Conservation (phyloP, 2,797 vertebrate species). For the Tenualosa thibaudeaui region DNA sequence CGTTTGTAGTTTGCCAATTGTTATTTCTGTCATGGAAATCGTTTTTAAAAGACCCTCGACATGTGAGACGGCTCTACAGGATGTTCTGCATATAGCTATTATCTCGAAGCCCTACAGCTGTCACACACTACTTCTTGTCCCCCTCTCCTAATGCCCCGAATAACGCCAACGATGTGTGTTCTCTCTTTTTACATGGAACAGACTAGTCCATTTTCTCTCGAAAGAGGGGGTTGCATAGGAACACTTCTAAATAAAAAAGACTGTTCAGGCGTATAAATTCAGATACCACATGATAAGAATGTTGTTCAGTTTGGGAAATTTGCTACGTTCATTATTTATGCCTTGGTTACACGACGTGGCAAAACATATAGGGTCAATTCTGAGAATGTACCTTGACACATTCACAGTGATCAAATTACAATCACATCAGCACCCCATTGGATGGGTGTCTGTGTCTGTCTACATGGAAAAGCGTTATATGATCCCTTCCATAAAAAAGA, state of each 20-base stretch:
- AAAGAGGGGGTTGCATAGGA: neutral
- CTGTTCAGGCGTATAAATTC: neutral
- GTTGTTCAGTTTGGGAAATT: neutral
- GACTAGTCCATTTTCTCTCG: slow-evolving; percentile 56
- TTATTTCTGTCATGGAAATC: neutral
- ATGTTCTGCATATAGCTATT: neutral
- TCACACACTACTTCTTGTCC: neutral
- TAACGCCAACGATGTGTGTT: slow-evolving; percentile 51
- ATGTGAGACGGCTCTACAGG: neutral
- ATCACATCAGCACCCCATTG: slow-evolving; percentile 46
- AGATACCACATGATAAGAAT: neutral
- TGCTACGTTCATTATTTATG: neutral
- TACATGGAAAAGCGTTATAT: slow-evolving; percentile 40
- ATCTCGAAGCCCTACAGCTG: neutral
- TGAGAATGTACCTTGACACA: slow-evolving; percentile 33
- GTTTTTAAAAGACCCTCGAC: neutral
- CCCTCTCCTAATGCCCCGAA: slow-evolving; percentile 59
- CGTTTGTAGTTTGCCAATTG: slow-evolving; percentile 12
- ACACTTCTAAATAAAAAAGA: neutral
- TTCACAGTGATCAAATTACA: slow-evolving; percentile 39
- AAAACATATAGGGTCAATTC: neutral
- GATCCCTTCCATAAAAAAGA: slow-evolving; percentile 38
- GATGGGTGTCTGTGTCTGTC: slow-evolving; percentile 38
- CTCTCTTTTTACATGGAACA: slow-evolving; percentile 50
- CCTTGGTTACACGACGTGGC: neutral